Evolutionary conservation across 1,140 invertebrate genomes (phyloP), one percentile per base, ranked within the genome.

Genomic region (Theocolax elegans): DNA sequence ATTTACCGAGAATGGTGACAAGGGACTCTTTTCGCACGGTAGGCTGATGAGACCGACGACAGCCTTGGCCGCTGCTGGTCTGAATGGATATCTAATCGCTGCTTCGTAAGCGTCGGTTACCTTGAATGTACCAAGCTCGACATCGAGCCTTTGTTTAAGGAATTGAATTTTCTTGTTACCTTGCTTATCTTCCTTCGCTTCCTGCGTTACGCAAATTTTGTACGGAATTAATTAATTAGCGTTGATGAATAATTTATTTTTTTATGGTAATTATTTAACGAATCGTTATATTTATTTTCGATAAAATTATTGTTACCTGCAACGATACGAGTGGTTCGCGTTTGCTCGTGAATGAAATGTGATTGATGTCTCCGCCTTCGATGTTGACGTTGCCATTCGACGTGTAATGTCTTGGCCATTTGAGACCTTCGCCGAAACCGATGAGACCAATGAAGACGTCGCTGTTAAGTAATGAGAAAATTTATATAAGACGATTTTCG

Each of bases 31-130:
- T 59, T 85, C 85, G 51, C 86, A 87, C 1, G 77, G 74, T 2
- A 72, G 74, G 1, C 79, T 72, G 3, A 83, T 66, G 0, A 91
- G 80, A 2, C 84, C 87, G 71, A 92, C 77, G 12, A 91, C 88
- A 25, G 85, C 84, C 73, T 89, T 91, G 0, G 86, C 84, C 3
- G 90, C 87, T 7, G 86, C 87, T 4, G 87, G 80, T 79, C 90
- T 87, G 85, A 89, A 91, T 40, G 89, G 89, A 84, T 90, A 91
- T 9, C 84, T 73, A 3, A 88, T 76, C 3, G 87, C 89, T 72
- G 89, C 82, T 19, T 84, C 75, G 74, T 89, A 90, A 21, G 89
- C 89, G 21, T 81, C 81, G 38, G 87, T 83, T 13, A 86, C 59
- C 23, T 72, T 78, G 51, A 82, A 80, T 0, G 78, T 81, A 3